Percentiles rank a stretch among this genome's conserved stretches.
These are phyloP conservation scores for Smutsia gigantea DNA, from an alignment of 2,797 vertebrate species.

Conservation along the genomic window DNA sequence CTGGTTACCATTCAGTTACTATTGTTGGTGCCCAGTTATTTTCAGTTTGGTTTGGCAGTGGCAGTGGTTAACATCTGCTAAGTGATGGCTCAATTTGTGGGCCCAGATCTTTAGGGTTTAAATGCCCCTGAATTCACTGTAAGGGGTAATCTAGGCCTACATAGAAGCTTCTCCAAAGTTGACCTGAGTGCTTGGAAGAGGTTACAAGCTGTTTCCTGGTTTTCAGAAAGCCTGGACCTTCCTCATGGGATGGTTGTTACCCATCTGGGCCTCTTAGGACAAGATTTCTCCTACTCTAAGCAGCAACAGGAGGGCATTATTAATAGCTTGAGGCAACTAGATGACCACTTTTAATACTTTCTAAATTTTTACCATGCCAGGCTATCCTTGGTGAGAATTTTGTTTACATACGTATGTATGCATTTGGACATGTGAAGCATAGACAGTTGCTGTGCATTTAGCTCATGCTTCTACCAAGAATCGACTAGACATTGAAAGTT, in stretches of 20 bases:
- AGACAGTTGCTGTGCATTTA: neutral
- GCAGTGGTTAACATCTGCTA: constrained; percentile 1
- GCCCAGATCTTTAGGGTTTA: neutral
- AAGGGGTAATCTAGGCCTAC: neutral
- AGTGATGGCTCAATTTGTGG: neutral
- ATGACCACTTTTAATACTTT: neutral
- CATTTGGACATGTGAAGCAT: neutral
- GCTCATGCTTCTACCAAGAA: neutral
- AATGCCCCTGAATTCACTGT: neutral
- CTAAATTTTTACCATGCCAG: constrained; percentile 39
- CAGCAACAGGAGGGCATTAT: neutral
- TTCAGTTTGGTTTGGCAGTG: constrained; percentile 9
- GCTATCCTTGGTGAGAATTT: constrained; percentile 21
- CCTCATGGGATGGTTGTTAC: neutral
- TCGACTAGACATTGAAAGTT: neutral
- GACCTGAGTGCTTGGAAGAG: neutral
- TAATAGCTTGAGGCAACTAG: neutral
- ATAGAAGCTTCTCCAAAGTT: neutral
- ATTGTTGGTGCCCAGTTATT: constrained; percentile 37
- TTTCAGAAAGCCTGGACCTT: neutral
- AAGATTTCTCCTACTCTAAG: constrained; percentile 18
- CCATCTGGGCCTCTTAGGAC: neutral
- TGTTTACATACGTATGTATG: neutral
- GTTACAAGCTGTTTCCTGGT: neutral
- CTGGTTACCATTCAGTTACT: constrained; percentile 59